Evolutionary conservation across 2,888 invertebrate genomes (phyloP), one percentile per base, ranked within the genome.

Genomic region (Dysmachus trigonus): DNA sequence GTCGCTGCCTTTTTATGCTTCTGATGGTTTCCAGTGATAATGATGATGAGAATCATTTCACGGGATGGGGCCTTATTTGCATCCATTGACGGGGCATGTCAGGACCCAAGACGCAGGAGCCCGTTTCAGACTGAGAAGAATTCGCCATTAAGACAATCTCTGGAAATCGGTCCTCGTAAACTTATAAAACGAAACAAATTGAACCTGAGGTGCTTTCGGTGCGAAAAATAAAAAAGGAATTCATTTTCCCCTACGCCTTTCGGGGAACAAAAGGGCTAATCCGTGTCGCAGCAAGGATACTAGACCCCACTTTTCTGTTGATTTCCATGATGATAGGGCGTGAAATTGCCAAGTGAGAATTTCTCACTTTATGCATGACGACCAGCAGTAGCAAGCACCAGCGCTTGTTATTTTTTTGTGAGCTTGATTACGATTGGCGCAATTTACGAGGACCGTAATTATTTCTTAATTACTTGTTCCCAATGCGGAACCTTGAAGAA

Each of bases 1-100:
- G 10, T 13, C n/a, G 6, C 51, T 31, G 62, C 31, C 79, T 27
- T 51, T 79, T 51, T 47, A 51, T 79, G 33, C n/a, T 79, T 31
- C 51, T 33, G 51, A 79, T 79, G 79, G 51, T 31, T 79, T 10
- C 31, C 51, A 79, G 31, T 79, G 79, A 79, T 79, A 79, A 79
- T 79, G 79, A 79, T 79, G 79, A 79, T 51, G 79, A 79, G 51
- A 79, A 79, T 51, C 51, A 79, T 53, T 79, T 31, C 79, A 51
- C 51, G 27, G 79, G 31, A 47, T 30, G 31, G 51, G 13, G 41
- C 51, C 79, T 15, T 79, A 51, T 51, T 79, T 51, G 13, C 79
- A 47, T 47, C 79, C 8, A 41, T 51, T 79, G 31, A 51, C 10
- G 31, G 79, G 22, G 38, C 76, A n/a, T n/a, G n/a, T n/a, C n/a